Base-by-base conservation (phyloP, 2,888 invertebrate genomes). In the Bimastos eiseni region DNA sequence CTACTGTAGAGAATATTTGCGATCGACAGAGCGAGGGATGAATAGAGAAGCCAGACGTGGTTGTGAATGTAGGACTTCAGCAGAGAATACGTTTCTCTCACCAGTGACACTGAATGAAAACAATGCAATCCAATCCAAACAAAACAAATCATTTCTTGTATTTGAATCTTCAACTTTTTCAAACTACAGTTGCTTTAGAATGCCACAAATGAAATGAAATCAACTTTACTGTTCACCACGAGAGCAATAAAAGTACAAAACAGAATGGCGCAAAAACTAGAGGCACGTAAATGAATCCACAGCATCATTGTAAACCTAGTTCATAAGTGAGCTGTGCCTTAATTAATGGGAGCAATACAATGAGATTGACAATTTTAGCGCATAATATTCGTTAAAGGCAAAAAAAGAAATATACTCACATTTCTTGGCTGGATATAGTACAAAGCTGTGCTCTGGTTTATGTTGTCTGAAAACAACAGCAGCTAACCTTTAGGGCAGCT, bases 51-150 rank as follows among this genome's bases (percentile, higher is more conserved):
- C 95, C 95, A 95, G 2, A 94, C 94, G 92, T 95, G 94, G 91
- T 95, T 94, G 92, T 95, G 95, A 70, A 94, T 94, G 92, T 95
- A 95, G 0, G 94, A 93, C 92, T 94, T 93, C 55, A 95, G 93
- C 55, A 93, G 92, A 1, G 94, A 93, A 92, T 94, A 94, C 11
- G 93, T 93, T 33, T 93, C 93, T 92, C 94, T 94, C 0, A 86
- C 86, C 34, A 86, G 86, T 36, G 86, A 36, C 86, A 86, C 86
- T 86, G 37, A 86, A 86, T 21, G 93, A 93, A 15, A 93, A 86
- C 90, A 93, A 93, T 91, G 94, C 94, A 94, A 93, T 2, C 92
- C 24, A 38, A 91, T 21, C 13, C 34, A 91, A 89, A 89, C 36
- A 89, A 49, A 24, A 37, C 55, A 44, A 33, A 70, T 37, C 1